Evolutionary conservation across 2,888 invertebrate species (phyloP), one percentile per base, ranked within the genome.

Genomic region (Lasioglossum malachurum): DNA sequence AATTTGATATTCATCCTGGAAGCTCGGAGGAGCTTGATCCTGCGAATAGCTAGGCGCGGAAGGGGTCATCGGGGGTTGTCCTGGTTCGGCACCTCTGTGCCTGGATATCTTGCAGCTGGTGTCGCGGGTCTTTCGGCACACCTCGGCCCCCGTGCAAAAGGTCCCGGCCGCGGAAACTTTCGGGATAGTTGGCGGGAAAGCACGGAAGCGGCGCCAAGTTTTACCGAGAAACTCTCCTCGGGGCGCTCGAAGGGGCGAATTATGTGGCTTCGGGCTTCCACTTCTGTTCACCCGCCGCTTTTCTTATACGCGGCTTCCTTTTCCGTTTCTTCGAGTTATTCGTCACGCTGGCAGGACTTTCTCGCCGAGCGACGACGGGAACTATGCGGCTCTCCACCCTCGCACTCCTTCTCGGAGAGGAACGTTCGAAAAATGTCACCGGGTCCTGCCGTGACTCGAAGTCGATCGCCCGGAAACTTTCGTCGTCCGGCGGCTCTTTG

Each of bases 171-270:
- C 77, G 31, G 53, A 71, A 69, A 86, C 53, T 86, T 86, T 78
- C 71, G 83, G 89, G 87, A 84, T 88, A 87, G 89, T 85, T 80
- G 85, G 78, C 87, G 87, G 86, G 87, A 86, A 86, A 90, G 87
- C 87, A 84, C 78, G 83, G 85, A 83, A 89, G 87, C 86, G 77
- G 75, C 78, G 75, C 87, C 86, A 92, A 91, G 88, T 87, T 91
- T 92, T 82, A 35, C 86, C 86, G 82, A 86, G 85, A 86, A 91
- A 85, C 87, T 89, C 86, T 84, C 82, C 44, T 27, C 57, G 41
- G 49, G 83, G 14, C 31, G 64, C 85, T 88, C 86, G 87, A 87
- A 86, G 82, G 89, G 91, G 88, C 90, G 88, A 91, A 91, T 91
- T 91, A 91, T 87, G 87, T 89, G 88, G 87, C 87, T 89, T 86